Base-by-base conservation (phyloP, 1,140 invertebrate species). In the Ceratina japonica region DNA sequence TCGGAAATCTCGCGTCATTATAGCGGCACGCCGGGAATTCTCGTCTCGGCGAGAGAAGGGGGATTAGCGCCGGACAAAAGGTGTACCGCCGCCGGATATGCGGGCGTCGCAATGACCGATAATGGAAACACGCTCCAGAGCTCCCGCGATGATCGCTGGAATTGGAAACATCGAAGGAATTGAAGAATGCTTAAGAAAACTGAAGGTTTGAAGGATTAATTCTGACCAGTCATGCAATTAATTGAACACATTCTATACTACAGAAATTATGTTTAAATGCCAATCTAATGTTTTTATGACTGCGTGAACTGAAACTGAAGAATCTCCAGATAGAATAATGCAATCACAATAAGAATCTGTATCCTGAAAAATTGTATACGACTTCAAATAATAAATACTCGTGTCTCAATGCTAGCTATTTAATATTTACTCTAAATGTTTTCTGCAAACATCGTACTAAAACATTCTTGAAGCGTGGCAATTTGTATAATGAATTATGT, bases 1-100 rank as follows among this genome's bases (percentile, higher is more conserved):
- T 77, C 75, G 75, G 75, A 54, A 52, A 77, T 77, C 75, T 77
- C 68, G 68, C 68, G 68, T 71, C 56, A 63, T 77, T 63, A 77
- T 71, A 59, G 68, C 37, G 22, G 65, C 44, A 16, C 13, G 22
- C 64, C 3, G 54, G 20, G 74, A 49, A 49, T 63, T 49, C 58
- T 71, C 75, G 75, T 15, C 58, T 37, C 44, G 31, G 51, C 72
- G 69, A 76, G 75, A 70, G 61, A 76, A 76, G 66, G 56, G 56
- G 44, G 65, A 76, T 76, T 76, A 76, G 49, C 75, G 51, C 75
- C 37, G 75, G 59, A 54, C 66, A 58, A 52, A 52, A 44, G 66
- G 62, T 49, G 37, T n/a, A 22, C 58, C 66, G 66, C 59, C 58
- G 59, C 49, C 51, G 68, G 75, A 77, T 69, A 69, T 71, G 75